Evolutionary conservation across 1,140 invertebrate species (phyloP), one percentile per base, ranked within the genome.

Genomic region (Drosophila sucinea): DNA sequence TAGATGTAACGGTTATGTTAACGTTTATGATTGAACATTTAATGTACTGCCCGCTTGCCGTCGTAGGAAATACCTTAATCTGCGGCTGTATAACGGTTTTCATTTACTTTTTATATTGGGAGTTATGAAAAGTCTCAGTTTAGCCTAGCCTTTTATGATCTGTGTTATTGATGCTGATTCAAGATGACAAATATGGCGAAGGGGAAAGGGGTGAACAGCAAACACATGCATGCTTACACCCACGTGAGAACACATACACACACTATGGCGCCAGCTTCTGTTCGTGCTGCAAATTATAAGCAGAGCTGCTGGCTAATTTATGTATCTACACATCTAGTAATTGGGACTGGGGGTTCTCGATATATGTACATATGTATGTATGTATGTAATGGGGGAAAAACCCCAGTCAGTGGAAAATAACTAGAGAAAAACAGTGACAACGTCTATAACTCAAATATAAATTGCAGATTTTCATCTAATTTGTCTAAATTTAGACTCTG

Each of bases 221-320:
- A 32, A 56, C 60, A 30, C 29, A 41, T 25, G 41, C 47, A 56
- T n/a, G n/a, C 29, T 23, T 57, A 54, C 51, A 67, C 58, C 6
- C 76, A 41, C 47, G 63, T 25, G 30, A 38, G 51, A 61, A 72
- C 55, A 54, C 77, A 67, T 65, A 71, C 41, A 41, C 44, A 51
- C 11, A 83, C 64, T 58, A 79, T 78, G 69, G 62, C 78, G 82
- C 67, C 65, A 61, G 67, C n/a, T 23, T 47, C 40, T 66, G 70
- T 86, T 85, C 82, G 83, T 85, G 82, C 67, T 82, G 75, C 75
- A 84, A 84, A 84, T 85, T 81, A 77, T 74, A 68, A 73, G 54
- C 68, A 70, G 60, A 73, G 54, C 68, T 64, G 55, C 64, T 17
- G 65, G 70, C 61, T 77, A 77, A 77, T 77, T 77, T 77, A 77